phyloP scores from a whole-genome alignment of 2,797 vertebrate genomes.

The Lepus oiostolus region DNA sequence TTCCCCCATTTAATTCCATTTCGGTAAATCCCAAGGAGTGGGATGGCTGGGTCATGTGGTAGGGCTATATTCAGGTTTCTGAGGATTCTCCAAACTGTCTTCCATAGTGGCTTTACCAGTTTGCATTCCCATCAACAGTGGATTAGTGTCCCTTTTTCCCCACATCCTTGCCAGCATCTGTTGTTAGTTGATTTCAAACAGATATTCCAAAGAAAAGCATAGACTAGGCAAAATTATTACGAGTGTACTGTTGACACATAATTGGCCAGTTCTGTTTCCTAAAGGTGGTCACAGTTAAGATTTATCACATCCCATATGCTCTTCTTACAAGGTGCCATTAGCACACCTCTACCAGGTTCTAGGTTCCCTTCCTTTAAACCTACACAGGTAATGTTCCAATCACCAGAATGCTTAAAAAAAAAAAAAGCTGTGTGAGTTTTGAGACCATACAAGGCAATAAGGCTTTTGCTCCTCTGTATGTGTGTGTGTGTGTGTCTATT shows the following conservation, averaged over 20 bases:
- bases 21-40: too few species aligned
- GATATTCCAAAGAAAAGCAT: background rate
- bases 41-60: too few species aligned
- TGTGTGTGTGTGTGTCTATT: background rate
- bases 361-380: background rate
- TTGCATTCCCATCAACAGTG: too few species aligned
- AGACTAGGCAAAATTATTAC: background rate
- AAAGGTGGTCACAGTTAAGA: background rate
- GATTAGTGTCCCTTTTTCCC: too few species aligned
- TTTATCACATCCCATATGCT: background rate
- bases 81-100: too few species aligned
- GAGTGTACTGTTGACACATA: too few species aligned
- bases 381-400: background rate
- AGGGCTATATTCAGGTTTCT: too few species aligned
- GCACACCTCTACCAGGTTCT: background rate
- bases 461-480: background rate
- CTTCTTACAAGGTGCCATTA: background rate
- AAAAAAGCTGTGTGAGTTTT: background rate
- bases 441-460: background rate
- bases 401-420: background rate
- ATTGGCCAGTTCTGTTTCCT: background rate
- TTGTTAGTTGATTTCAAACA: background rate
- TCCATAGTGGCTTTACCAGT: too few species aligned
- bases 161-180: too few species aligned
- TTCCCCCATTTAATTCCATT: too few species aligned